Percentiles rank a stretch among this genome's conserved stretches.
phyloP scores from a whole-genome alignment of 37 sponge, comb jelly and placozoan species.

The Petrosia ficiformis region DNA sequence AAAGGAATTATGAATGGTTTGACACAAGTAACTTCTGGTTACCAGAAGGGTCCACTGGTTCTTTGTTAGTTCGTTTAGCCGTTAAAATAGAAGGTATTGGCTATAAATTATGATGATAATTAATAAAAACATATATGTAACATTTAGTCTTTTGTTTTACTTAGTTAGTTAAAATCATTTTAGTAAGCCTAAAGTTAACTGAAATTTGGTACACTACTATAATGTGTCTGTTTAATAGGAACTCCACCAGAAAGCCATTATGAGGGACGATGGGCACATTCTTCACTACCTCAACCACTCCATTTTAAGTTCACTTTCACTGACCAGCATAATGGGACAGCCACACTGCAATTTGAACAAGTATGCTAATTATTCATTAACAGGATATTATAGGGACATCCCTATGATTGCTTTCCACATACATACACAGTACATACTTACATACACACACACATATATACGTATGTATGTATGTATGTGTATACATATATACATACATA shows the following conservation, averaged over 20 bases:
- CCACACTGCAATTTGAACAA: conserved; percentile 55
- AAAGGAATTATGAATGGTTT: conserved; percentile 21
- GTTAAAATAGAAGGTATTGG: conserved; percentile 50
- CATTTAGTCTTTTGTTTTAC: no score
- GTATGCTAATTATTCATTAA: no score
- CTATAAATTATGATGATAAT: not conserved
- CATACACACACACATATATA: no score
- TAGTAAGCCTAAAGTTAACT: no score
- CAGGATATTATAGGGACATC: no score
- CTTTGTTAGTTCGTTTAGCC: conserved; percentile 27
- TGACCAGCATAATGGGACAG: conserved; percentile 42
- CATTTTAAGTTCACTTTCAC: conserved; percentile 45
- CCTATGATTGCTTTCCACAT: no score
- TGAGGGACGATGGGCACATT: conserved; percentile 32
- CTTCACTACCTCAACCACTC: conserved; percentile 64
- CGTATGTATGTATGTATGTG: no score
- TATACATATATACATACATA: no score
- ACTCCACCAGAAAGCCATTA: conserved; percentile 6
- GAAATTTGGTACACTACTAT: no score
- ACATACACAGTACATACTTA: no score
- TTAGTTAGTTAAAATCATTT: no score
- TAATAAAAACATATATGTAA: not conserved
- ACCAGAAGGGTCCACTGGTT: conserved; percentile 27
- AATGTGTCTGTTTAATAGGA: no score
- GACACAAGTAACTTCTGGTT: conserved; percentile 45